Evolutionary conservation across 2,888 invertebrate genomes (phyloP), one percentile per base, ranked within the genome.

Genomic region (Alcis repandata): DNA sequence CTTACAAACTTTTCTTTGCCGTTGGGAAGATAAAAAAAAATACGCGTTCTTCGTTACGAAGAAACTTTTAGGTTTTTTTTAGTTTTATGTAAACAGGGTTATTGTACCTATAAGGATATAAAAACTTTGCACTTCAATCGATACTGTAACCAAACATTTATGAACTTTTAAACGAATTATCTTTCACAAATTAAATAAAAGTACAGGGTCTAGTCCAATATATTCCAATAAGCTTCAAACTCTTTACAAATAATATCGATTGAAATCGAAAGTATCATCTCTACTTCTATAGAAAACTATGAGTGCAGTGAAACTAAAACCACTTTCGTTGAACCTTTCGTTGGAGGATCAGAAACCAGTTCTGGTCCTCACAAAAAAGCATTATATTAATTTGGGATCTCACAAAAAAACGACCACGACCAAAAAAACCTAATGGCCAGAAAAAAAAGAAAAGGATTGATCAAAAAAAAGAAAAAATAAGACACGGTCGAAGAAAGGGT

Each of bases 301-400:
- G 59, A 82, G 82, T 83, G 86, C 83, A 73, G 75, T 79, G 72
- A 73, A 77, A 80, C 76, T 74, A 79, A 85, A 88, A 89, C 86
- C 89, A 92, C 92, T 93, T 93, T 93, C 92, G 87, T 91, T 90
- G 87, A 80, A 83, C 80, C 82, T 86, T 91, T 91, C 91, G 89
- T 90, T 87, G 81, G 78, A 75, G 72, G 68, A 79, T 71, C 79
- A 76, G 43, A 80, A 90, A 91, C 92, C 88, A 75, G 92, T 91
- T 89, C 66, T 70, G 84, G 89, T 89, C 86, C 87, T 76, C 77
- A 76, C 82, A 88, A 90, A 90, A 91, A 90, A 87, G 19, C 86
- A 86, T 87, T 85, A 90, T 92, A 92, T 93, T 93, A 92, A 93
- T 93, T 93, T 92, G 92, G 91, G 90, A 88, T 89, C 85, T 86